Conservation (phyloP, 30 jellyfish, hydroid and myxozoan species). For the Pelagia noctiluca region DNA sequence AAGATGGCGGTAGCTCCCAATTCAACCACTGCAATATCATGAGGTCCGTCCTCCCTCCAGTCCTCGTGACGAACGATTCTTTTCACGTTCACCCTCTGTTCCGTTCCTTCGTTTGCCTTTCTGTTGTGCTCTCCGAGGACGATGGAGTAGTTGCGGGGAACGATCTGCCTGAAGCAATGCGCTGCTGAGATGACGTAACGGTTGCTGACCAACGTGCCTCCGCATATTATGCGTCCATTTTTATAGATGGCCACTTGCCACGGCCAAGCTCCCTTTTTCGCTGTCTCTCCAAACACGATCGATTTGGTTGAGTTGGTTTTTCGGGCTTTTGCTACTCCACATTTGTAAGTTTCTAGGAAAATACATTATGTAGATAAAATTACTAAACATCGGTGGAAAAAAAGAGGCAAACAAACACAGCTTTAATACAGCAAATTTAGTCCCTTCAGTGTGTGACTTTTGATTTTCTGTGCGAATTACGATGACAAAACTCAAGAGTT, state of each 20-base stretch:
- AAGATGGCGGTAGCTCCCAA: constrained; percentile 55
- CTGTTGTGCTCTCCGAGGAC: constrained; percentile 85
- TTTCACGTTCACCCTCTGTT: constrained; percentile 47
- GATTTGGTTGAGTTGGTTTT: neutral
- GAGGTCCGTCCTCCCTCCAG: constrained; percentile 6
- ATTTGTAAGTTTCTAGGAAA: constrained; percentile 54
- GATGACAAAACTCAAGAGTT: neutral
- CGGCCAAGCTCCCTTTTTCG: constrained; percentile 85
- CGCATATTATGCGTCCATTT: constrained; percentile 70
- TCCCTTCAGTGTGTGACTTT: neutral
- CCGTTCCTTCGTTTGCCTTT: constrained; percentile 67
- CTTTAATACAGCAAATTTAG: neutral
- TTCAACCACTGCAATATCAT: constrained; percentile 79
- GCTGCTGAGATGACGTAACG: constrained; percentile 87
- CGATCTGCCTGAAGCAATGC: constrained; percentile 64
- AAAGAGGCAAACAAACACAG: neutral
- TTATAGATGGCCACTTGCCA: constrained; percentile 86
- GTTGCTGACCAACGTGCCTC: constrained; percentile 80
- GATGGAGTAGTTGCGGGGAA: constrained; percentile 21
- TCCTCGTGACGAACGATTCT: constrained; percentile 59
- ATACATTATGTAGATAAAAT: too few species aligned
- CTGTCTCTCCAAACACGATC: constrained; percentile 67
- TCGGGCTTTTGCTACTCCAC: constrained; percentile 72
- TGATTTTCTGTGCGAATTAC: too few species aligned
- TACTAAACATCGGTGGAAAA: neutral